phyloP scores from a whole-genome alignment of 2,888 invertebrate genomes.

The Eristalinus aeneus region DNA sequence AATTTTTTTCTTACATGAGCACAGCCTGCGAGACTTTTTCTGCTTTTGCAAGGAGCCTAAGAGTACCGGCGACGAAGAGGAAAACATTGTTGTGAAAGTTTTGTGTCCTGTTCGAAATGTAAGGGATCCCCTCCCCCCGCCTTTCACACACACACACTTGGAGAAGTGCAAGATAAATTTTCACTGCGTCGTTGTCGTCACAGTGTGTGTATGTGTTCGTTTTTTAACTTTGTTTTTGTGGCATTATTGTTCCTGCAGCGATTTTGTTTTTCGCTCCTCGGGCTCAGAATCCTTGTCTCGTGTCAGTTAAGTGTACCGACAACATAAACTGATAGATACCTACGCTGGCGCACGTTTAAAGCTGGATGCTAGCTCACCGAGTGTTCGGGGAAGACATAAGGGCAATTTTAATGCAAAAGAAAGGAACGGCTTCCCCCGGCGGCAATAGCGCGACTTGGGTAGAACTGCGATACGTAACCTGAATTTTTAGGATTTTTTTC shows the following conservation, averaged over 20 bases:
- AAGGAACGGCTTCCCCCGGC: neutral
- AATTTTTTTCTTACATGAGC: neutral
- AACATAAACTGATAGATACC: slow-evolving; percentile 55
- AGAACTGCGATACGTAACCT: slow-evolving; percentile 41
- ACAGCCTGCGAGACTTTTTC: slow-evolving; percentile 18
- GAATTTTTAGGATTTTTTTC: slow-evolving; percentile 15
- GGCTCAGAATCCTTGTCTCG: slow-evolving; percentile 52
- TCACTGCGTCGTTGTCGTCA: slow-evolving; percentile 26
- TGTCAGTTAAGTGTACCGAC: slow-evolving; percentile 65
- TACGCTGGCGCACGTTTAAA: slow-evolving; percentile 18
- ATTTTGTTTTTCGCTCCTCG: slow-evolving; percentile 23
- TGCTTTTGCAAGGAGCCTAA: slow-evolving; percentile 23
- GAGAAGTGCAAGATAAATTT: slow-evolving; percentile 21
- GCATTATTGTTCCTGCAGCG: slow-evolving; percentile 36
- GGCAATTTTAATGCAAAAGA: slow-evolving; percentile 49
- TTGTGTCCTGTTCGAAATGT: slow-evolving; percentile 50
- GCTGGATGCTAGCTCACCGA: neutral
- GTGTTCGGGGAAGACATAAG: neutral
- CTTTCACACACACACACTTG: neutral
- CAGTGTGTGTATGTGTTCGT: neutral
- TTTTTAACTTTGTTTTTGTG: slow-evolving; percentile 27
- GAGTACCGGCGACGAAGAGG: neutral
- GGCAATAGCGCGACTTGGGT: neutral
- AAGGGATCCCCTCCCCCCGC: neutral
- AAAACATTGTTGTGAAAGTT: slow-evolving; percentile 36